These are phyloP conservation scores for Natrix natrix DNA, from an alignment of 2,797 vertebrate species.

Conservation along the genomic window DNA sequence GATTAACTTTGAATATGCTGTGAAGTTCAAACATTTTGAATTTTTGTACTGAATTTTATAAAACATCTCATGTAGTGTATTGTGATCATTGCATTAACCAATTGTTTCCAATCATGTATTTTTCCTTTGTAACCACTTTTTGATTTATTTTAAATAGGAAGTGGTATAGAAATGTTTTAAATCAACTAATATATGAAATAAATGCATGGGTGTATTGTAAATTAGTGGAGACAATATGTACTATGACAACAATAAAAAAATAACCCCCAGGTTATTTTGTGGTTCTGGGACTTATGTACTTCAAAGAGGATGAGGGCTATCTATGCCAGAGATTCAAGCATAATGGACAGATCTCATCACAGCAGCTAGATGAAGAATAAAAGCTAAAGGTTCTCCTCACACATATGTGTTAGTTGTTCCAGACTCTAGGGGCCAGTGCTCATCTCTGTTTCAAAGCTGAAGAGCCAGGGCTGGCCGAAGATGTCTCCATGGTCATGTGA, in stretches of 20 bases:
- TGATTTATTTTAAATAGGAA: not conserved
- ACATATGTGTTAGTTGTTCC: too few relatives aligned
- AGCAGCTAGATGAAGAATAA: not conserved
- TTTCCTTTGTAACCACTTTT: not conserved
- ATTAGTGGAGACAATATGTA: not conserved
- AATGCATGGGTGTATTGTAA: not conserved
- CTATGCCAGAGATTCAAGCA: not conserved
- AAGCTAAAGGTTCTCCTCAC: too few relatives aligned
- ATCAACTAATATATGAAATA: not conserved
- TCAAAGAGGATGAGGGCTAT: not conserved
- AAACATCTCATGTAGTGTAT: not conserved
- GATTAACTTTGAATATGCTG: slow-evolving; percentile 42
- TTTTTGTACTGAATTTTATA: not conserved
- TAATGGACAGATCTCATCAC: not conserved
- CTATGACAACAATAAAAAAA: not conserved
- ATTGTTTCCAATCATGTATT: not conserved
- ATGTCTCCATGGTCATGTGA: too few relatives aligned
- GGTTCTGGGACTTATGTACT: not conserved
- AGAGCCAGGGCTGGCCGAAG: too few relatives aligned
- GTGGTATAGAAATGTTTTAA: not conserved
- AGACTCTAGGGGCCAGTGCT: too few relatives aligned
- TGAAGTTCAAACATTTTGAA: not conserved
- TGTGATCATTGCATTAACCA: not conserved
- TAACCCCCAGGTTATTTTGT: not conserved
- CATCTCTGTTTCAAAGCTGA: too few relatives aligned